Evolutionary conservation across 2,888 invertebrate species (phyloP).

Genomic region (Tenodera sinensis): DNA sequence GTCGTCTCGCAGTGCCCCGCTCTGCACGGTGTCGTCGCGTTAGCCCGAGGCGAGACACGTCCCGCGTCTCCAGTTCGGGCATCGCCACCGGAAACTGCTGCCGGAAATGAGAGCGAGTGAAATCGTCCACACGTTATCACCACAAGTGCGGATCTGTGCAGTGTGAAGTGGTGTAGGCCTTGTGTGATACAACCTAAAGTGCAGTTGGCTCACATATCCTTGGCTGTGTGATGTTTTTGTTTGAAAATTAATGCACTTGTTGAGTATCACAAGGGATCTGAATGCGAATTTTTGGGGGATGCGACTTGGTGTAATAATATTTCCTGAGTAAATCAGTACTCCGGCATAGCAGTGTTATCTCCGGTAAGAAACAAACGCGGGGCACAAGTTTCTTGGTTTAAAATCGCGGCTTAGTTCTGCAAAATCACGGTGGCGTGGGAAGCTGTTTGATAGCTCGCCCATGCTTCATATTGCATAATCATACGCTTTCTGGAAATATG

Average conservation of each 20-base stretch:
- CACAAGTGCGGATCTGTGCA: background rate
- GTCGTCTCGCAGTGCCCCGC: background rate
- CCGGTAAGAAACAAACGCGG: no score
- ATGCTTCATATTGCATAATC: no score
- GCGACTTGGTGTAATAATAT: background rate
- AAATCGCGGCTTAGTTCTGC: no score
- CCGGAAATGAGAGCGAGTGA: background rate
- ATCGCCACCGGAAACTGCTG: background rate
- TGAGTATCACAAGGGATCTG: background rate
- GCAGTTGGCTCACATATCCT: background rate
- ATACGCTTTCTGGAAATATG: no score
- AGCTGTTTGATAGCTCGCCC: no score
- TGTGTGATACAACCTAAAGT: background rate
- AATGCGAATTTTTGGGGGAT: background rate
- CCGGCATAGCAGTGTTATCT: no score
- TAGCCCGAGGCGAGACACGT: background rate
- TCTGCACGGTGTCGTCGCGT: background rate
- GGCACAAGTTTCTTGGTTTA: no score
- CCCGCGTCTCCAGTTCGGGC: background rate
- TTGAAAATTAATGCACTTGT: background rate
- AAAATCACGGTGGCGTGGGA: no score
- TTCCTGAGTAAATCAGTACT: no score
- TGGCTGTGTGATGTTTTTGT: background rate
- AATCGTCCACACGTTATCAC: background rate
- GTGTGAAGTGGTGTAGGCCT: background rate